Evolutionary conservation across 2,113 vertebrate species (phyloP).

Genomic region (Poeciliopsis prolifica): DNA sequence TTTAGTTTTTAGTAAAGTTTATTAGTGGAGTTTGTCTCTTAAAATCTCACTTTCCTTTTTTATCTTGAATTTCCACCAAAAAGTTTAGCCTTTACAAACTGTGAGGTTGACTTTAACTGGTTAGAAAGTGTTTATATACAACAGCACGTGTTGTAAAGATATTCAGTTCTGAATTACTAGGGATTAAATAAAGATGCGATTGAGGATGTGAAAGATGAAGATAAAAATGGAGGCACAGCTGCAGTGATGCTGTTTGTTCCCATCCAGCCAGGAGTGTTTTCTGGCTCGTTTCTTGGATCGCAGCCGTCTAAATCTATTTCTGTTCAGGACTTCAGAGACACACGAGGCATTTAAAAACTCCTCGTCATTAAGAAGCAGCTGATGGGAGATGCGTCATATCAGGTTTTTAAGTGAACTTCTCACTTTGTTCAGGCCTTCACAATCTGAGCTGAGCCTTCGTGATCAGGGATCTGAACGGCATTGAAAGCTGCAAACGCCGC

Average conservation of each 20-base stretch:
- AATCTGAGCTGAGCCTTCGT: background rate
- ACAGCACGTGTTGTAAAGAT: no score
- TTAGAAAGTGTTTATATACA: background rate
- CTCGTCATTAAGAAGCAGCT: background rate
- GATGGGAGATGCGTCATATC: background rate
- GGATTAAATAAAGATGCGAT: background rate
- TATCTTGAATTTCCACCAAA: background rate
- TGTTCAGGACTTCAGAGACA: background rate
- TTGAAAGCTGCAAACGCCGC: no score
- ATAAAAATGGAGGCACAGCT: background rate
- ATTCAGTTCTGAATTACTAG: background rate
- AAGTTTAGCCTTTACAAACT: background rate
- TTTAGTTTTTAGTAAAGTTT: no score
- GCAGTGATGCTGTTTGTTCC: background rate
- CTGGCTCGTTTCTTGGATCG: background rate
- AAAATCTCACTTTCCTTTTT: no score
- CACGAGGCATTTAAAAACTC: background rate
- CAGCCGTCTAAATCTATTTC: conserved; percentile 18
- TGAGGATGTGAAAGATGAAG: background rate
- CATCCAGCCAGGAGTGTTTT: background rate
- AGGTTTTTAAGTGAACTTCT: background rate
- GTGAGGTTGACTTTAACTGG: background rate
- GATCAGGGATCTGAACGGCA: no score
- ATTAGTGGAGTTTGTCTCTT: no score
- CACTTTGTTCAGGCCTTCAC: background rate